Conservation (phyloP, 53 echinoderm and acorn worm genomes). For the Paelopatides confundens region DNA sequence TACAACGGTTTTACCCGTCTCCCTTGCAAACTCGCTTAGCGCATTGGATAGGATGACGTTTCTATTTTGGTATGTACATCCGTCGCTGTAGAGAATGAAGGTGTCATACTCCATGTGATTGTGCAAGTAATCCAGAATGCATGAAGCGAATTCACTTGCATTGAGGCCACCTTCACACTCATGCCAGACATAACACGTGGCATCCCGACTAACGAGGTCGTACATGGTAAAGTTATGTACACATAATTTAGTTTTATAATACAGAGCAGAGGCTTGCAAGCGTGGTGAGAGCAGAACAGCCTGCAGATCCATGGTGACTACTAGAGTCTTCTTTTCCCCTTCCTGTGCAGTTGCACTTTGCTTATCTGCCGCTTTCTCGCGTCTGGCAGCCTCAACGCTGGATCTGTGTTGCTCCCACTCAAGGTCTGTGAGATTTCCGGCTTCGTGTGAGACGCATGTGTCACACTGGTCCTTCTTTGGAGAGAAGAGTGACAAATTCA, state of each 20-base stretch:
- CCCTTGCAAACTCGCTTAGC: constrained; percentile 41
- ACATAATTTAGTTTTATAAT: constrained; percentile 25
- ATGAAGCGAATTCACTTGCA: constrained; percentile 57
- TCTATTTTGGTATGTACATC: too few relatives aligned
- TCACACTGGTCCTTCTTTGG: constrained; percentile 58
- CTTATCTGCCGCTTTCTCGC: constrained; percentile 37
- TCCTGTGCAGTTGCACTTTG: constrained; percentile 15
- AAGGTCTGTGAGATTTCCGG: constrained; percentile 32
- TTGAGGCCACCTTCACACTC: constrained; percentile 47
- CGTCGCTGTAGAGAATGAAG: constrained; percentile 59
- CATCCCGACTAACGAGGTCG: constrained; percentile 45
- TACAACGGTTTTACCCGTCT: constrained; percentile 38
- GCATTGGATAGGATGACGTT: constrained; percentile 55
- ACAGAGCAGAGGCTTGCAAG: constrained; percentile 51
- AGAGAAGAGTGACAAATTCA: too few relatives aligned
- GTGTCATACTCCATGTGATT: constrained; percentile 52
- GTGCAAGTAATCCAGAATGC: constrained; percentile 47
- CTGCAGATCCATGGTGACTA: constrained; percentile 55
- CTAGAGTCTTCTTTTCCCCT: constrained; percentile 46
- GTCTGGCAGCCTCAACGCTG: constrained; percentile 43
- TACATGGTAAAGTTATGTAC: constrained; percentile 32
- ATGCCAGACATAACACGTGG: constrained; percentile 42
- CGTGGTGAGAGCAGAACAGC: constrained; percentile 60
- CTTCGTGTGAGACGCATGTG: constrained; percentile 57
- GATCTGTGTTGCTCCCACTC: constrained; percentile 45